Percentiles rank a stretch among this genome's conserved stretches.
phyloP scores from a whole-genome alignment of 2,888 invertebrate species.

The Chrysomela aeneicollis region DNA sequence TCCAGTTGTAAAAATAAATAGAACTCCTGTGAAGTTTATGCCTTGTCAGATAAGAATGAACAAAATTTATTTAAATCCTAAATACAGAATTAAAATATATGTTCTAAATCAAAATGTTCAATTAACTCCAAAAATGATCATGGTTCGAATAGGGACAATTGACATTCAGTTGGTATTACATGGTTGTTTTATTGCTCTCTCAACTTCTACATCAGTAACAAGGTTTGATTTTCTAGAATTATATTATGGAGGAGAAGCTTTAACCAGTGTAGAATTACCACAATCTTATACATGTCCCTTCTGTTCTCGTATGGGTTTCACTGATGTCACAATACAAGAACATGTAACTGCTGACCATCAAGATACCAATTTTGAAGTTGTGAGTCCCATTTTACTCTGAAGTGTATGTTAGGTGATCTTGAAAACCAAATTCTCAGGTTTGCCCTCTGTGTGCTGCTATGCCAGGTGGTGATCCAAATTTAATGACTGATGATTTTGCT shows the following conservation, averaged over 20 bases:
- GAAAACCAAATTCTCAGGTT: constrained; percentile 68
- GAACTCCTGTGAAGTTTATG: too few relatives aligned
- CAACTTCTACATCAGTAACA: neutral
- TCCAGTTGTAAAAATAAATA: too few relatives aligned
- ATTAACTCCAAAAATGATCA: neutral
- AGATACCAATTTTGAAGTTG: constrained; percentile 90
- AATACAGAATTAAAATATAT: too few relatives aligned
- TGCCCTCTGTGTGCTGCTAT: constrained; percentile 97
- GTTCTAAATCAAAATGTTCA: neutral
- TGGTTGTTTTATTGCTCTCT: neutral
- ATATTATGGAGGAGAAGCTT: constrained; percentile 94
- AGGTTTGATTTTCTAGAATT: constrained; percentile 70
- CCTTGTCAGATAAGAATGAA: too few relatives aligned
- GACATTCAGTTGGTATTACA: neutral
- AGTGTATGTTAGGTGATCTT: constrained; percentile 26
- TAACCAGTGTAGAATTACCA: constrained; percentile 88
- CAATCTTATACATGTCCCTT: constrained; percentile 98
- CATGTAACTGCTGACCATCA: constrained; percentile 92
- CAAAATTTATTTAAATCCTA: too few relatives aligned
- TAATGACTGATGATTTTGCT: constrained; percentile 97
- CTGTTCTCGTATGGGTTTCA: constrained; percentile 96
- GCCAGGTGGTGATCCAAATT: constrained; percentile 96
- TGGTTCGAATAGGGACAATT: neutral
- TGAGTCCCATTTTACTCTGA: constrained; percentile 56
- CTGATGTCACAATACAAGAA: constrained; percentile 89